These are phyloP conservation scores for Crossocerus cetratus DNA, from an alignment of 2,888 invertebrate genomes.

Conservation along the genomic window DNA sequence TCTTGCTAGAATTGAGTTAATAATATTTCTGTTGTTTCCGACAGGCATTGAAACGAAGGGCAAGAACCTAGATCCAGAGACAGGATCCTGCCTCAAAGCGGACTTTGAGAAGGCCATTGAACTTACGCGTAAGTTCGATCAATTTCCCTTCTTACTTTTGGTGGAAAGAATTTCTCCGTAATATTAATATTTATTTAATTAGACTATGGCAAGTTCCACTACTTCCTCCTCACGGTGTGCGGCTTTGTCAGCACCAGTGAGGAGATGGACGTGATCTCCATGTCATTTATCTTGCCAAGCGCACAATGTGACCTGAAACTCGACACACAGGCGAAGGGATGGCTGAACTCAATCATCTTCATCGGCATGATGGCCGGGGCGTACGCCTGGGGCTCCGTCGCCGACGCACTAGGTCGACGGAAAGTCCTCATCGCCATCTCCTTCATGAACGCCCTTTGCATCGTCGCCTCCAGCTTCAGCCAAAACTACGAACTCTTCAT, in stretches of 20 bases:
- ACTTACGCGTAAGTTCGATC: conserved; percentile 81
- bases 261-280: conserved; percentile 97
- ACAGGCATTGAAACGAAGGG: conserved; percentile 80
- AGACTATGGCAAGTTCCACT: conserved; percentile 94
- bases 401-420: conserved; percentile 92
- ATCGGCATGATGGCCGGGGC: conserved; percentile 97
- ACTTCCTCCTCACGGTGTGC: conserved; percentile 92
- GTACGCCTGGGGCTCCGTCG: conserved; percentile 94
- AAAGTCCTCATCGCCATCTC: conserved; percentile 93
- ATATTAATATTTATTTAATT: conserved; percentile 42
- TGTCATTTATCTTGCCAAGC: conserved; percentile 95
- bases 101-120: conserved; percentile 94
- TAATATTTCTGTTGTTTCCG: conserved; percentile 20
- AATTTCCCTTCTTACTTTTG: not conserved
- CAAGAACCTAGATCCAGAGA: conserved; percentile 82
- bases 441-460: conserved; percentile 92
- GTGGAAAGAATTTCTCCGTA: not conserved
- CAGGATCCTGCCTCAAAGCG: conserved; percentile 85
- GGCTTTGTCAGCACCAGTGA: conserved; percentile 96
- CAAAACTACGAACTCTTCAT: conserved; percentile 93
- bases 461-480: conserved; percentile 93
- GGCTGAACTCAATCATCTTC: conserved; percentile 89
- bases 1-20: not conserved
- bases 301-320: conserved; percentile 94
- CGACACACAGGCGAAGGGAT: conserved; percentile 90